phyloP scores from a whole-genome alignment of 2,113 vertebrate genomes.

The Anoplopoma fimbria region DNA sequence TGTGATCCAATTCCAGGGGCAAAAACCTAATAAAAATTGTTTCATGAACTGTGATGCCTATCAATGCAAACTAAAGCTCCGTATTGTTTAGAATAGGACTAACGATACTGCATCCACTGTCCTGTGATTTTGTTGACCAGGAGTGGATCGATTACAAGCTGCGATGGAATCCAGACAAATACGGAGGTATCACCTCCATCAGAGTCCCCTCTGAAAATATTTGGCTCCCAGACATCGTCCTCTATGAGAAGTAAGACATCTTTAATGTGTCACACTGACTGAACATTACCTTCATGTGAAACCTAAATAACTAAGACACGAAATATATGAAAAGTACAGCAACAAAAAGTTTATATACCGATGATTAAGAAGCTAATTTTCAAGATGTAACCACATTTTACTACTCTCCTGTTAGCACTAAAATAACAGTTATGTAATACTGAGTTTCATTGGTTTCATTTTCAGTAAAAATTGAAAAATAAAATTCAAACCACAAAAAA shows the following conservation, averaged over 20 bases:
- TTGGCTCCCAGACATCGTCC: constrained; percentile 97
- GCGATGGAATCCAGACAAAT: constrained; percentile 94
- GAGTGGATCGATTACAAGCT: constrained; percentile 96
- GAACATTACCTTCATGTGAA: background rate
- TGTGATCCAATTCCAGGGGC: background rate
- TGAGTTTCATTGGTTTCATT: background rate
- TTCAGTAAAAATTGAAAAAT: background rate
- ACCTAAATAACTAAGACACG: background rate
- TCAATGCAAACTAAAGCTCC: background rate
- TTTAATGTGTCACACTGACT: background rate
- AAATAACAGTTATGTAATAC: background rate
- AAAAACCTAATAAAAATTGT: background rate
- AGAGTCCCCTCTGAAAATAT: constrained; percentile 95
- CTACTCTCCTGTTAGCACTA: background rate
- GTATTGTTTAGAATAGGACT: background rate
- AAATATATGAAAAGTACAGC: background rate
- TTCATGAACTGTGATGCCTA: background rate
- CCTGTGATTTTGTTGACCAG: constrained; percentile 73
- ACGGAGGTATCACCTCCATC: constrained; percentile 92
- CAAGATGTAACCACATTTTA: background rate
- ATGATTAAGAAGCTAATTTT: background rate
- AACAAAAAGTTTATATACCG: background rate
- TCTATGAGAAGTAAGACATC: constrained; percentile 94
- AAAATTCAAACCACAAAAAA: background rate
- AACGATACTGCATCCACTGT: background rate